Evolutionary conservation across 2,888 invertebrate species (phyloP).

Genomic region (Seladonia tumulorum): DNA sequence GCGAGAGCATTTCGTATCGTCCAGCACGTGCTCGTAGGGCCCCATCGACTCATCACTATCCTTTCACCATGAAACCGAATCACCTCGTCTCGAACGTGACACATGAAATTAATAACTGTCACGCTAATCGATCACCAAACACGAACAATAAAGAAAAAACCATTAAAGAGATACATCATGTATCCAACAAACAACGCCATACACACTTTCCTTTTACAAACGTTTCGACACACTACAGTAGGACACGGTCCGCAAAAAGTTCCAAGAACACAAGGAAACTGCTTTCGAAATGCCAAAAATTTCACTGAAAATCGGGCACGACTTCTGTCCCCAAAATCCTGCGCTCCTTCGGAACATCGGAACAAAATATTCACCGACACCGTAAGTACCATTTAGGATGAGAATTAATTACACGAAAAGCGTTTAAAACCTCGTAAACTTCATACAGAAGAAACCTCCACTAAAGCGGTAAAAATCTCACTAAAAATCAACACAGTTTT

Average conservation of each 20-base stretch:
- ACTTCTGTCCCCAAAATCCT: neutral
- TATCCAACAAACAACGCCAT: neutral
- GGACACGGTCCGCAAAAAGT: neutral
- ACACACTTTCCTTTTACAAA: too few species aligned
- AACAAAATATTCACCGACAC: neutral
- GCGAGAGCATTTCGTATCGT: constrained; percentile 12
- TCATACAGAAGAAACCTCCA: too few species aligned
- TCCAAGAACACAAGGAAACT: neutral
- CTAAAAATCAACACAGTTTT: too few species aligned
- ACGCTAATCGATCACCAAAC: neutral
- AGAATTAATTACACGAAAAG: neutral
- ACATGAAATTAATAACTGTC: constrained; percentile 8
- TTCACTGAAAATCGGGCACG: neutral
- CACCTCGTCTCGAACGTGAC: constrained; percentile 4
- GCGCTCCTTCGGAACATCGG: neutral
- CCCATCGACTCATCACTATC: constrained; percentile 21
- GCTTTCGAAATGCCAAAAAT: neutral
- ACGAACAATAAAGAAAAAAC: neutral
- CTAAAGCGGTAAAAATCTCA: too few species aligned
- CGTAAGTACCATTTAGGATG: too few species aligned
- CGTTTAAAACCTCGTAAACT: neutral
- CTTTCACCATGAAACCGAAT: constrained; percentile 39
- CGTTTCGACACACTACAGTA: neutral
- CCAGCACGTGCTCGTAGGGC: constrained; percentile 45
- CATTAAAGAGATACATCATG: neutral